These are phyloP conservation scores for Kradibia gibbosae DNA, from an alignment of 1,140 invertebrate genomes.

Conservation along the genomic window DNA sequence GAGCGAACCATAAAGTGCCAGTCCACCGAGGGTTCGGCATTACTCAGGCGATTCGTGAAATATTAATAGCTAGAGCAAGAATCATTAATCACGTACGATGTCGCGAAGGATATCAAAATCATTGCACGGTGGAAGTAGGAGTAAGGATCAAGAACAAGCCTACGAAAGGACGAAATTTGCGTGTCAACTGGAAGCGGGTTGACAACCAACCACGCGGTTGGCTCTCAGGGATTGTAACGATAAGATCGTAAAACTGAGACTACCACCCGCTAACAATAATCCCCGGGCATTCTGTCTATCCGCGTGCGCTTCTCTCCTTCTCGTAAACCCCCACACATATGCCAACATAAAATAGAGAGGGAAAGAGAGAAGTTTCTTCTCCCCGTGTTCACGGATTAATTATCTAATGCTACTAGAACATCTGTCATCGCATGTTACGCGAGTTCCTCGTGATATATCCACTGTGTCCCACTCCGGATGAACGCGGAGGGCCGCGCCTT, in stretches of 20 bases:
- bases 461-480: background rate
- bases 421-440: slow-evolving; percentile 60
- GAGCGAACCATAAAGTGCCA: too few species aligned
- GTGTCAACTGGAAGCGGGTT: background rate
- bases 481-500: slow-evolving; percentile 17
- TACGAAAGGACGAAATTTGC: background rate
- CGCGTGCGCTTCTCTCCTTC: background rate
- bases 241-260: slow-evolving; percentile 13
- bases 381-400: slow-evolving; percentile 59
- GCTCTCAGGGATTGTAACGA: background rate
- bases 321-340: too few species aligned
- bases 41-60: background rate
- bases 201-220: background rate
- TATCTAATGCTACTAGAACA: slow-evolving; percentile 64
- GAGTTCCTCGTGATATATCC: slow-evolving; percentile 1
- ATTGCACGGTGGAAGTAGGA: background rate
- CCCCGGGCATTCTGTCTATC: slow-evolving; percentile 35
- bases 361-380: too few species aligned
- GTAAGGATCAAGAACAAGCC: background rate
- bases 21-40: too few species aligned
- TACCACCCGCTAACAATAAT: background rate
- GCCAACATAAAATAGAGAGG: too few species aligned
- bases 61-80: background rate
- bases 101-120: background rate
- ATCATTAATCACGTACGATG: background rate